phyloP scores from a whole-genome alignment of 2,113 vertebrate genomes.

The Pseudonaja textilis region DNA sequence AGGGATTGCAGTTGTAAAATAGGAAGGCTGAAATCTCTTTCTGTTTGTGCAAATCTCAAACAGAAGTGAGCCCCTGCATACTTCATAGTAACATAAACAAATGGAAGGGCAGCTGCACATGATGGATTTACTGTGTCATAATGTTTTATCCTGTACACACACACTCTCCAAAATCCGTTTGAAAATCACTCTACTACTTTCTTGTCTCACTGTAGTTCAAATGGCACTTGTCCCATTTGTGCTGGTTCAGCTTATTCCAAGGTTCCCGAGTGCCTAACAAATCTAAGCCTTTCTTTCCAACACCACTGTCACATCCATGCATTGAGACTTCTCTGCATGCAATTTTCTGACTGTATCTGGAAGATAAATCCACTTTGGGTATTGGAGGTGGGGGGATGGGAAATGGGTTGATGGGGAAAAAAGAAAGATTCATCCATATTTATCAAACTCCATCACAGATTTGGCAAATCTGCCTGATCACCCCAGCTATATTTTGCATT shows the following conservation, averaged over 20 bases:
- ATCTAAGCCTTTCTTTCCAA: constrained; percentile 3
- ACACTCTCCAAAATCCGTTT: neutral
- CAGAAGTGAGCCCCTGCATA: neutral
- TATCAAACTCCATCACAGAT: constrained; percentile 68
- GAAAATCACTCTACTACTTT: neutral
- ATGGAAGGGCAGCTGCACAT: neutral
- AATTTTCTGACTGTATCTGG: neutral
- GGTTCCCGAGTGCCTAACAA: no score
- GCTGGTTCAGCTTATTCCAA: neutral
- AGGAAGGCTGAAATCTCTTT: neutral
- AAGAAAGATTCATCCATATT: constrained; percentile 72
- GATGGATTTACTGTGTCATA: neutral
- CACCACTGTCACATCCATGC: neutral
- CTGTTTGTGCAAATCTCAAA: neutral
- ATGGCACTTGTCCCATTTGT: neutral
- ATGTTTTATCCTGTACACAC: neutral
- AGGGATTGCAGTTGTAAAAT: neutral
- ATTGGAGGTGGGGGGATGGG: neutral
- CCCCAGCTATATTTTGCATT: constrained; percentile 74
- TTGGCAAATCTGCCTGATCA: constrained; percentile 72
- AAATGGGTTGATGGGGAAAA: neutral
- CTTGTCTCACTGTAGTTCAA: neutral
- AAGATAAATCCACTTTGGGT: constrained; percentile 9
- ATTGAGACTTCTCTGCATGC: neutral
- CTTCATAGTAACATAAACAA: neutral